Percentiles rank a stretch among this genome's conserved stretches.
Evolutionary conservation across 1,140 invertebrate species (phyloP).

Genomic region (Drosophila simulans): DNA sequence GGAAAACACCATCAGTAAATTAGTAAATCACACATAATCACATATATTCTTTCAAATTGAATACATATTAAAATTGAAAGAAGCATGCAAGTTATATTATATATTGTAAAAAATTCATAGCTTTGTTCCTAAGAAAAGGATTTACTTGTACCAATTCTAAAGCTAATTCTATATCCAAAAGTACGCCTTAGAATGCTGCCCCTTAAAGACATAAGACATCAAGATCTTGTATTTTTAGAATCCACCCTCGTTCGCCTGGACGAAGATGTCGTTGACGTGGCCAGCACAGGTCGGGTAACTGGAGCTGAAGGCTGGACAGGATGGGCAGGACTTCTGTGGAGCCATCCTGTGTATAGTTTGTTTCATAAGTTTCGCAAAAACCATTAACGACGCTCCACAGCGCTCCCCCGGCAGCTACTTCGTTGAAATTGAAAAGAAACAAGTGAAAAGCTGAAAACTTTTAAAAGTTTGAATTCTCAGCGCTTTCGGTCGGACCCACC

Average conservation of each 20-base stretch:
- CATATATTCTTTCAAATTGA: background rate
- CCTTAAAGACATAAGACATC: no score
- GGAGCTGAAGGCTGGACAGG: slow-evolving; percentile 11
- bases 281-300: slow-evolving; percentile 14
- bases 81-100: no score
- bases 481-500: slow-evolving; percentile 3
- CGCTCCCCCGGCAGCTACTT: slow-evolving; percentile 25
- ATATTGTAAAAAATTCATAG: no score
- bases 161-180: no score
- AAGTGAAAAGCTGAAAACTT: slow-evolving; percentile 82
- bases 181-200: no score
- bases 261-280: slow-evolving; percentile 25
- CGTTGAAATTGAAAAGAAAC: slow-evolving; percentile 73
- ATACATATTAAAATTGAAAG: background rate
- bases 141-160: no score
- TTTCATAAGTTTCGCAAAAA: slow-evolving; percentile 78
- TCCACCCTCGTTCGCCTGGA: slow-evolving; percentile 10
- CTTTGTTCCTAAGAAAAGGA: no score
- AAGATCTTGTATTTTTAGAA: background rate
- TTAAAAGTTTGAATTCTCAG: slow-evolving; percentile 75
- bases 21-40: background rate
- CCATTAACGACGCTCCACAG: slow-evolving; percentile 77
- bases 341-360: slow-evolving; percentile 65
- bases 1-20: background rate
- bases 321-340: slow-evolving; percentile 19